Conservation (phyloP, 2,888 invertebrate species). For the Myopa tessellatipennis region DNA sequence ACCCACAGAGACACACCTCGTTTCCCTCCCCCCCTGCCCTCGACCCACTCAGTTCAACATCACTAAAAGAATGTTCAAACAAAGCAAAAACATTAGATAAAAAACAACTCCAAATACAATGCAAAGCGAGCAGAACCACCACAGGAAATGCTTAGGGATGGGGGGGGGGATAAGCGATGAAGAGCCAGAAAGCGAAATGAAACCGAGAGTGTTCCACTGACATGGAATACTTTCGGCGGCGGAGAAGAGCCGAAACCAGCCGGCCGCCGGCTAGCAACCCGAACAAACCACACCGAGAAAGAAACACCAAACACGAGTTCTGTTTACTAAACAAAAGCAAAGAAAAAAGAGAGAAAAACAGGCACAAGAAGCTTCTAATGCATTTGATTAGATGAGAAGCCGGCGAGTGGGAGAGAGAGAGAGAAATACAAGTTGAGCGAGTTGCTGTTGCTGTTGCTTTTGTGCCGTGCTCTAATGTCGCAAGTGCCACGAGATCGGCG, state of each 20-base stretch:
- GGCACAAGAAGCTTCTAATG: not conserved
- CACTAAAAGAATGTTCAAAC: no score
- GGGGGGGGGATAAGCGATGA: not conserved
- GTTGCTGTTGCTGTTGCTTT: not conserved
- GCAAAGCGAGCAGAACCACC: not conserved
- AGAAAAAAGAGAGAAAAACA: not conserved
- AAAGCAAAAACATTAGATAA: no score
- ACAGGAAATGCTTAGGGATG: not conserved
- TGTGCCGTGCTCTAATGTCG: slow-evolving; percentile 5
- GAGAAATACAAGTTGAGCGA: not conserved
- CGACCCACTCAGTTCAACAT: no score
- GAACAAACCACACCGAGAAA: slow-evolving; percentile 38
- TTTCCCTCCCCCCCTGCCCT: no score
- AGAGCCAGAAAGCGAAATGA: slow-evolving; percentile 44
- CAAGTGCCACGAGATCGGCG: slow-evolving; percentile 9
- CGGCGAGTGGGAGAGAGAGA: not conserved
- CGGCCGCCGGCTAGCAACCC: slow-evolving; percentile 20
- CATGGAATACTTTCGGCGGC: slow-evolving; percentile 58
- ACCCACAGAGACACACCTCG: no score
- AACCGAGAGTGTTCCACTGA: slow-evolving; percentile 66
- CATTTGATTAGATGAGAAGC: not conserved
- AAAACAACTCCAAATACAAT: not conserved
- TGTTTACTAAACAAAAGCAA: slow-evolving; percentile 3
- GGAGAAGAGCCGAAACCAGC: slow-evolving; percentile 21
- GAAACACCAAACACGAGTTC: slow-evolving; percentile 4